Conservation (phyloP, 2,888 invertebrate species). For the Melitaea athalia region DNA sequence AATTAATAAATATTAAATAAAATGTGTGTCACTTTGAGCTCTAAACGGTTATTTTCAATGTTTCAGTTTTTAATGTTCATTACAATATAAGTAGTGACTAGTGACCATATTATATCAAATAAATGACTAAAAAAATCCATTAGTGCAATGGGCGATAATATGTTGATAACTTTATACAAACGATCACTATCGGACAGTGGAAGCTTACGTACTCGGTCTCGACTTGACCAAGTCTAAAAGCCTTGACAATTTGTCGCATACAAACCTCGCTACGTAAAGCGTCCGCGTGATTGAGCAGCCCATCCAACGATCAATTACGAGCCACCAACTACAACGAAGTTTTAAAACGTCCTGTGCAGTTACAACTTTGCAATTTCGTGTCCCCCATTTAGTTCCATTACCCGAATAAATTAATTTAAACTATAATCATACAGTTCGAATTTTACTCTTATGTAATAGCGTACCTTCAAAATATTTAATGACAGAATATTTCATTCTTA, state of each 20-base stretch:
- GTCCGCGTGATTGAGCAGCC: slow-evolving; percentile 17
- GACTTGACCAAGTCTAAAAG: slow-evolving; percentile 40
- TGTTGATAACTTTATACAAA: slow-evolving; percentile 17
- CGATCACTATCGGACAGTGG: slow-evolving; percentile 12
- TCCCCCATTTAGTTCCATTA: slow-evolving; percentile 33
- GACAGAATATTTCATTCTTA: neutral
- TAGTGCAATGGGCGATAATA: slow-evolving; percentile 21
- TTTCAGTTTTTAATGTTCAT: too few relatives aligned
- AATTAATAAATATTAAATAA: neutral
- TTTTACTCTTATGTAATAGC: slow-evolving; percentile 12
- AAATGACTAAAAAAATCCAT: slow-evolving; percentile 14
- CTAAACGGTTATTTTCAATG: too few relatives aligned
- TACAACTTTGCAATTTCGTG: slow-evolving; percentile 37
- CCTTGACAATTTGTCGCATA: slow-evolving; percentile 36
- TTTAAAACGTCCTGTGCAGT: slow-evolving; percentile 54
- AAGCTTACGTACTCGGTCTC: slow-evolving; percentile 18
- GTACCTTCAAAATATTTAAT: neutral
- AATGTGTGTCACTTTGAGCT: too few relatives aligned
- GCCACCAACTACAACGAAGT: slow-evolving; percentile 44
- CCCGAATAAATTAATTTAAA: slow-evolving; percentile 30
- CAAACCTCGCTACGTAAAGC: slow-evolving; percentile 30
- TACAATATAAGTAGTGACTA: neutral
- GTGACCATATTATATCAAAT: too few relatives aligned
- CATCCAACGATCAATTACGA: slow-evolving; percentile 35
- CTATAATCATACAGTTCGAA: slow-evolving; percentile 18